phyloP scores from a whole-genome alignment of 2,113 vertebrate genomes.

The Nyctibius bracteatus region DNA sequence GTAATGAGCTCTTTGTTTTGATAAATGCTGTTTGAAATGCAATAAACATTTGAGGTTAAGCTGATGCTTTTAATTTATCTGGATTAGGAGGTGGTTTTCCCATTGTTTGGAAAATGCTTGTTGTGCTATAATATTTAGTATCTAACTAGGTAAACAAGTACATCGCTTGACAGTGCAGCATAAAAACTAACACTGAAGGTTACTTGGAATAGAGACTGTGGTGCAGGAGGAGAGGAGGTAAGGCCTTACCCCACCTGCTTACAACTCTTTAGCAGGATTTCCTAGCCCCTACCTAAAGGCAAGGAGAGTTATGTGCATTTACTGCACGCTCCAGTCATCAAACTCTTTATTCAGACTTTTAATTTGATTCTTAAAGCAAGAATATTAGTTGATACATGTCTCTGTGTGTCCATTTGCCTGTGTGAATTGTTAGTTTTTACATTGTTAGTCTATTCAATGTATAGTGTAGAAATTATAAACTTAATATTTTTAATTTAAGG shows the following conservation, averaged over 20 bases:
- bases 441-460: neutral
- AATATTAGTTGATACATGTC: neutral
- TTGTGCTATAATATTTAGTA: neutral
- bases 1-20: slow-evolving; percentile 30
- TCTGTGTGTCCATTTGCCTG: accelerated
- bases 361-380: neutral
- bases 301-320: neutral
- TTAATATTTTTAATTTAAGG: neutral
- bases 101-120: neutral
- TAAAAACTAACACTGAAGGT: neutral
- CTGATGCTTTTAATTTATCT: neutral
- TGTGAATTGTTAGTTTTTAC: neutral
- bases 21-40: slow-evolving; percentile 12
- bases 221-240: neutral
- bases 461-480: neutral
- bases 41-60: slow-evolving; percentile 13
- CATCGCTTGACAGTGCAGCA: neutral
- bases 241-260: neutral
- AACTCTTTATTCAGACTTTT: neutral
- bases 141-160: neutral
- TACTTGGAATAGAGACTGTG: neutral
- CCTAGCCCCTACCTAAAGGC: neutral
- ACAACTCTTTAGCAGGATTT: neutral
- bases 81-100: neutral
- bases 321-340: neutral